A percentile compares a stretch with the other conserved stretches of the same genome.
phyloP scores from a whole-genome alignment of 2,797 vertebrate genomes.

The Chrysocyon brachyurus region DNA sequence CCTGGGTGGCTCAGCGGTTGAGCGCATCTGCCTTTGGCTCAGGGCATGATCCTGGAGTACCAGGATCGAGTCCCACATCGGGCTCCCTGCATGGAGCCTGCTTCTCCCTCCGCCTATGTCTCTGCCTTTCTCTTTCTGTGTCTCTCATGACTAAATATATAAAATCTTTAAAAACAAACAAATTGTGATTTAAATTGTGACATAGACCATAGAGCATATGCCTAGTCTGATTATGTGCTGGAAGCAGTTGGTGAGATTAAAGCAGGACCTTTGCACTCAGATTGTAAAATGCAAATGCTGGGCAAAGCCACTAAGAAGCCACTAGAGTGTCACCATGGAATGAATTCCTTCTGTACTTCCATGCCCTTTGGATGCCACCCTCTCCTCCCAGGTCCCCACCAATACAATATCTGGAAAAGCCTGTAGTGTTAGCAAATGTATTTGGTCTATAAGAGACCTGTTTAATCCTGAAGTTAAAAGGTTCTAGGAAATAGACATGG shows the following conservation, averaged over 20 bases:
- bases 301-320: neutral
- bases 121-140: too few relatives aligned
- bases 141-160: too few relatives aligned
- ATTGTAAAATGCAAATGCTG: neutral
- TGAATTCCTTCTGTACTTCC: conserved; percentile 10
- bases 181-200: neutral
- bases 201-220: neutral
- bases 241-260: neutral
- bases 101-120: too few relatives aligned
- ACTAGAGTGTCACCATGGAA: neutral
- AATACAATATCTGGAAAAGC: neutral
- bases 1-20: too few relatives aligned
- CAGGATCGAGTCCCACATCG: too few relatives aligned
- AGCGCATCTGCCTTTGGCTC: too few relatives aligned
- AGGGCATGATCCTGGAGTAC: too few relatives aligned
- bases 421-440: neutral
- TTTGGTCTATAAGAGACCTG: neutral
- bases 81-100: too few relatives aligned
- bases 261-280: neutral
- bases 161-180: too few relatives aligned
- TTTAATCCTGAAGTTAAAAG: conserved; percentile 23
- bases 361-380: neutral
- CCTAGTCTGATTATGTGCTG: neutral
- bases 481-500: neutral
- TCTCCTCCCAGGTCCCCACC: rapidly evolving